Conservation (phyloP, 2,888 invertebrate genomes). For the Arrhopalites spinosus region DNA sequence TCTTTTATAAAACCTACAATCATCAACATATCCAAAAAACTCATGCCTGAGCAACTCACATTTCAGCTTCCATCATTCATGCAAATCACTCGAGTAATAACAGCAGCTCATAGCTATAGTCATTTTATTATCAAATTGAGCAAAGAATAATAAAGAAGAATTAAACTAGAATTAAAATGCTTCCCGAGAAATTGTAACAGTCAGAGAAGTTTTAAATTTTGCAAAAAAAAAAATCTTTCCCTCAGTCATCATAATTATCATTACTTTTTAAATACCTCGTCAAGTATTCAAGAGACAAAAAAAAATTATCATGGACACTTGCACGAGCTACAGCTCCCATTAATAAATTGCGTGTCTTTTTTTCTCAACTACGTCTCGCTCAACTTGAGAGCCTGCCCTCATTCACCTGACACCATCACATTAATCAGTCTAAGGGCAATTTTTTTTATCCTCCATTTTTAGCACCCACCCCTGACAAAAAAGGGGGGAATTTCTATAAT, state of each 20-base stretch:
- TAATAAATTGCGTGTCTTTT: background rate
- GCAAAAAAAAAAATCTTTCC: background rate
- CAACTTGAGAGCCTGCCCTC: background rate
- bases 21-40: no score
- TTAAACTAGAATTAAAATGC: background rate
- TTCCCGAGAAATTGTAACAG: constrained; percentile 17
- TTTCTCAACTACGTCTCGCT: background rate
- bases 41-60: constrained; percentile 13
- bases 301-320: no score
- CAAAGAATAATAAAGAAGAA: background rate
- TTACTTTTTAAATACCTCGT: background rate
- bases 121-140: background rate
- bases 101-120: no score
- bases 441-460: no score
- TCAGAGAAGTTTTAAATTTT: background rate
- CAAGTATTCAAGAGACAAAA: no score
- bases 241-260: background rate
- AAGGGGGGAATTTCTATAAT: no score
- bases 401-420: background rate
- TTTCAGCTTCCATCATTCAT: constrained; percentile 13
- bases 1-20: no score
- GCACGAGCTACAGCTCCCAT: background rate
- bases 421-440: no score
- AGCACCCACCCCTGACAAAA: no score
- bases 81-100: background rate